Evolutionary conservation across 2,888 invertebrate genomes (phyloP).

Genomic region (Apotomis capreana): DNA sequence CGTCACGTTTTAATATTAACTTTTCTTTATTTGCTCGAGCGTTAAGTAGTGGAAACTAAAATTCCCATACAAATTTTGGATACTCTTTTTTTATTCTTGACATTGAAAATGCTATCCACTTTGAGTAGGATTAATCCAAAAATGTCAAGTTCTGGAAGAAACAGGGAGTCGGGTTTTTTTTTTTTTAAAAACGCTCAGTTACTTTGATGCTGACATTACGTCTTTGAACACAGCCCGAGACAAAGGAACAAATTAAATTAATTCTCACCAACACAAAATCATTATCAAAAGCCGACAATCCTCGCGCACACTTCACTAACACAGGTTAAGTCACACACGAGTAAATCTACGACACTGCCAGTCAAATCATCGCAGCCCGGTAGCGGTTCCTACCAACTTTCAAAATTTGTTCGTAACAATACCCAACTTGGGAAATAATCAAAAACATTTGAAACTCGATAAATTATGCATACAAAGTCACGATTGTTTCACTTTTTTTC

Average conservation of each 20-base stretch:
- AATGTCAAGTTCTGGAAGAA: too few species aligned
- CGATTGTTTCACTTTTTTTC: conserved; percentile 5
- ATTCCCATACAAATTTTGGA: too few species aligned
- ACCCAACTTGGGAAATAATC: neutral
- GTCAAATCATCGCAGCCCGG: neutral
- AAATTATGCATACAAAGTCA: neutral
- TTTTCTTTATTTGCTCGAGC: too few species aligned
- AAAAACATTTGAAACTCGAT: neutral
- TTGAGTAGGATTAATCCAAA: too few species aligned
- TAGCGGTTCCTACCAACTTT: neutral
- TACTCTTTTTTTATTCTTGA: too few species aligned
- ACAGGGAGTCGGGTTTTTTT: too few species aligned
- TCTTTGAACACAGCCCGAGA: too few species aligned
- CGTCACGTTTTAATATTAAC: too few species aligned
- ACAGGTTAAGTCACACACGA: neutral
- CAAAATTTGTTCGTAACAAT: neutral
- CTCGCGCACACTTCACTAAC: neutral
- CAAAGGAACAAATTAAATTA: neutral
- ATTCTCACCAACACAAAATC: conserved; percentile 32
- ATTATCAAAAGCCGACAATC: conserved; percentile 29
- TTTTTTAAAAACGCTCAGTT: too few species aligned
- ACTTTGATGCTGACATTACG: too few species aligned
- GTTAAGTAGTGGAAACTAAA: too few species aligned
- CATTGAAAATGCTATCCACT: too few species aligned
- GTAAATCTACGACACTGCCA: neutral